Evolutionary conservation across 2,888 invertebrate genomes (phyloP).

Genomic region (Muscina levida): DNA sequence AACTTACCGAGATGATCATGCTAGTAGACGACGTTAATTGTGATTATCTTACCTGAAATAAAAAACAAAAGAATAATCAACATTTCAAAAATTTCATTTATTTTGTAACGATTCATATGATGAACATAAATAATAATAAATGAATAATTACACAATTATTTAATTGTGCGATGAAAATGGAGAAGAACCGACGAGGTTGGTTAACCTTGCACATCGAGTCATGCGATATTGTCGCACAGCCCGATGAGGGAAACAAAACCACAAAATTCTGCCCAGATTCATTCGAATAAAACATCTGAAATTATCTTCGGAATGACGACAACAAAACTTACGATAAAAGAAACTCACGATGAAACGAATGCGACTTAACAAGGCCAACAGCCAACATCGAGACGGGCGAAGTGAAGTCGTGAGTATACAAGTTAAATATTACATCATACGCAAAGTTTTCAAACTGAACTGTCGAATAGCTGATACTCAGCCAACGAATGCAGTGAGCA

Average conservation of each 20-base stretch:
- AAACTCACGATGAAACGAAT: too few species aligned
- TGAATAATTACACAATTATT: too few species aligned
- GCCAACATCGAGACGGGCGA: constrained; percentile 37
- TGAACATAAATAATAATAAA: too few species aligned
- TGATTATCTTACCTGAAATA: too few species aligned
- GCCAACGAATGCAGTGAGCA: background rate
- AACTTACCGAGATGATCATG: too few species aligned
- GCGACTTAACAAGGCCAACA: constrained; percentile 63
- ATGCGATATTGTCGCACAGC: background rate
- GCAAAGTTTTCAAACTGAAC: background rate
- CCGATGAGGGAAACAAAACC: constrained; percentile 37
- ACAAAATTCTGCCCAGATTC: constrained; percentile 12
- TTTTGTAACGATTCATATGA: background rate
- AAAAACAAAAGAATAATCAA: background rate
- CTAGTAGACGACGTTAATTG: too few species aligned
- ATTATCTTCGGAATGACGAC: background rate
- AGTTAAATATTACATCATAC: constrained; percentile 46
- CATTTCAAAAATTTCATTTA: background rate
- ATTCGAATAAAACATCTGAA: background rate
- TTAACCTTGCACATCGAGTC: background rate
- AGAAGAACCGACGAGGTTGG: too few species aligned
- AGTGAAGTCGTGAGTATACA: background rate
- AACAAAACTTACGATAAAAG: background rate
- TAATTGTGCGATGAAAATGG: too few species aligned
- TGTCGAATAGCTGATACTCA: background rate